A percentile compares a stretch with the other conserved stretches of the same genome.
Conservation (phyloP, 2,888 invertebrate genomes). For the Serripes groenlandicus region DNA sequence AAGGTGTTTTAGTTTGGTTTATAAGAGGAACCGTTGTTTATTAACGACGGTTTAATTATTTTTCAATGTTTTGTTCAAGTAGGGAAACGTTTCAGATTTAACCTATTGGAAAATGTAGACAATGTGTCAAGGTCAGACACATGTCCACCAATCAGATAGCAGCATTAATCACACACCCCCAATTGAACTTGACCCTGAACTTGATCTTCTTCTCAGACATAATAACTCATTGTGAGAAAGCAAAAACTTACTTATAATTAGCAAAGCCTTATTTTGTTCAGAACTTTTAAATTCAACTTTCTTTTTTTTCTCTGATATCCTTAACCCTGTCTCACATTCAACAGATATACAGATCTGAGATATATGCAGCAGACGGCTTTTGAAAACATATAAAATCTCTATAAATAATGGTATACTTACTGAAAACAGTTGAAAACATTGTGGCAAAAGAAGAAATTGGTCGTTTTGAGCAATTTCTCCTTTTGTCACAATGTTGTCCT, state of each 20-base stretch:
- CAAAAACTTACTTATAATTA: not conserved
- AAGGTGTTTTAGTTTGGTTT: no score
- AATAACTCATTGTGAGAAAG: no score
- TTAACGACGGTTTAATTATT: no score
- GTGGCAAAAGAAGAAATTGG: not conserved
- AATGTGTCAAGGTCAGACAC: conserved; percentile 44
- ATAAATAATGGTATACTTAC: no score
- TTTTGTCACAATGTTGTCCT: conserved; percentile 7
- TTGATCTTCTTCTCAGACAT: not conserved
- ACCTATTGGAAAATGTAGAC: no score
- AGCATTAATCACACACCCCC: conserved; percentile 34
- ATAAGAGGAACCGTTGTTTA: no score
- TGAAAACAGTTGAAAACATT: no score
- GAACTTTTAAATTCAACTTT: no score
- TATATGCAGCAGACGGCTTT: not conserved
- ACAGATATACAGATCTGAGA: not conserved
- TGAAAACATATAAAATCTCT: no score
- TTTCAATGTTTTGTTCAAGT: no score
- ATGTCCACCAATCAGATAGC: conserved; percentile 33
- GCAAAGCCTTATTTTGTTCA: not conserved
- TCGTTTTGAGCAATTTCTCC: not conserved
- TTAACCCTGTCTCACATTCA: not conserved
- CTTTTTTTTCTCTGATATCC: not conserved
- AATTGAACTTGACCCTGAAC: not conserved
- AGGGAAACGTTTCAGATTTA: no score